Percentiles rank a stretch among this genome's conserved stretches.
phyloP scores from a whole-genome alignment of 2,113 vertebrate species.

The Pollimyrus isidori region DNA sequence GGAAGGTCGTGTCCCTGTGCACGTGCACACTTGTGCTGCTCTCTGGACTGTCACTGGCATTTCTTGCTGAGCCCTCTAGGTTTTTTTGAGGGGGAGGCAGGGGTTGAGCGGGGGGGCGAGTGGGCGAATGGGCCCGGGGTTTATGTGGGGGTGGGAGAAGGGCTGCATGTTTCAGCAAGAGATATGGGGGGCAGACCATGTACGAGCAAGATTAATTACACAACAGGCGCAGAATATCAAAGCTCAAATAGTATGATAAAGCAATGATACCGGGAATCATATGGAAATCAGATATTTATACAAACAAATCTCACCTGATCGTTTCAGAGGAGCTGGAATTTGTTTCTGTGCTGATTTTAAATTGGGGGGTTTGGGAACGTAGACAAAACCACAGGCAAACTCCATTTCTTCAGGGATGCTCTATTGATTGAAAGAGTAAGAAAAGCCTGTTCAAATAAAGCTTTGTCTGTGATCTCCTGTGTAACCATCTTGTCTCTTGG shows the following conservation, averaged over 20 bases:
- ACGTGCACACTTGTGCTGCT: not conserved
- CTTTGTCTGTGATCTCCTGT: not conserved
- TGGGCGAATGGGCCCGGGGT: slow-evolving; percentile 33
- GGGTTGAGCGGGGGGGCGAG: slow-evolving; percentile 42
- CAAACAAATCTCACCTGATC: slow-evolving; percentile 48
- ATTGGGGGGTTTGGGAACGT: slow-evolving; percentile 38
- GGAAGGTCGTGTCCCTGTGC: slow-evolving; percentile 31
- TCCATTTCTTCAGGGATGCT: slow-evolving; percentile 44
- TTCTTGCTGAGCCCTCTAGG: not conserved
- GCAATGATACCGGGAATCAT: not conserved
- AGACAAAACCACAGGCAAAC: slow-evolving; percentile 57
- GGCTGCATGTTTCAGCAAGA: slow-evolving; percentile 35
- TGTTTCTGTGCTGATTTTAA: slow-evolving; percentile 26
- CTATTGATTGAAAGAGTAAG: not conserved
- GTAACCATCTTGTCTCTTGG: not conserved
- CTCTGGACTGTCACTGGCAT: not conserved
- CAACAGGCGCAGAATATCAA: not conserved
- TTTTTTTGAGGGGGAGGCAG: slow-evolving; percentile 44
- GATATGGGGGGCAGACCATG: not conserved
- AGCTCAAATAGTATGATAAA: not conserved
- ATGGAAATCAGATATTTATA: not conserved
- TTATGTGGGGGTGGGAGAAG: slow-evolving; percentile 48
- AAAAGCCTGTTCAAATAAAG: not conserved
- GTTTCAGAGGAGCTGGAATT: slow-evolving; percentile 30
- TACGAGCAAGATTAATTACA: not conserved